Evolutionary conservation across 2,888 invertebrate species (phyloP).

Genomic region (Augochlorella aurata): DNA sequence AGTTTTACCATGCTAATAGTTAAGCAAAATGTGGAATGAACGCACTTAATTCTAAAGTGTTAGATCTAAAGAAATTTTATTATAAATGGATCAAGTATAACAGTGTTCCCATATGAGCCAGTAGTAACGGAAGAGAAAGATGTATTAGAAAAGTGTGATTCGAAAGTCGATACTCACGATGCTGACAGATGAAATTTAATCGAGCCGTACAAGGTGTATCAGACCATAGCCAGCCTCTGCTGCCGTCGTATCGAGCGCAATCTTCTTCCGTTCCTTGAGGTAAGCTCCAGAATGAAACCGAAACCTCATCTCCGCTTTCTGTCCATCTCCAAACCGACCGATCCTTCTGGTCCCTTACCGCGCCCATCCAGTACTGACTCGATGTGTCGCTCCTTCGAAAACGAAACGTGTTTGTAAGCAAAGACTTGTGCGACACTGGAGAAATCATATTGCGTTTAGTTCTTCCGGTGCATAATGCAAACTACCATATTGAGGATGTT

Average conservation of each 20-base stretch:
- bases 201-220: conserved; percentile 93
- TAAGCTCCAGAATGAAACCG: conserved; percentile 95
- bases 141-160: conserved; percentile 29
- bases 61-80: not conserved
- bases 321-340: conserved; percentile 94
- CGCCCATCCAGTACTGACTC: conserved; percentile 98
- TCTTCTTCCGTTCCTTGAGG: conserved; percentile 90
- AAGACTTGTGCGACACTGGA: not conserved
- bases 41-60: not conserved
- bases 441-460: not conserved
- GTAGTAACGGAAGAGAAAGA: conserved; percentile 23
- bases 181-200: conserved; percentile 95
- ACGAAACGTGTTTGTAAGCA: not conserved
- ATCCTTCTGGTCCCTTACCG: conserved; percentile 91
- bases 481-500: not conserved
- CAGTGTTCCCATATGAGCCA: conserved; percentile 1
- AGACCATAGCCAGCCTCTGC: conserved; percentile 97
- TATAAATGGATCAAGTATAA: not conserved
- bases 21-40: too few species aligned
- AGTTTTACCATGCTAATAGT: too few species aligned
- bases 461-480: not conserved
- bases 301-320: conserved; percentile 91
- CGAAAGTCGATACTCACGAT: conserved; percentile 87
- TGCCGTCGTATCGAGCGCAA: conserved; percentile 95
- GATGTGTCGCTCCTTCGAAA: conserved; percentile 89